Evolutionary conservation across 1,140 invertebrate species (phyloP), one percentile per base, ranked within the genome.

Genomic region (Hirudo medicinalis): DNA sequence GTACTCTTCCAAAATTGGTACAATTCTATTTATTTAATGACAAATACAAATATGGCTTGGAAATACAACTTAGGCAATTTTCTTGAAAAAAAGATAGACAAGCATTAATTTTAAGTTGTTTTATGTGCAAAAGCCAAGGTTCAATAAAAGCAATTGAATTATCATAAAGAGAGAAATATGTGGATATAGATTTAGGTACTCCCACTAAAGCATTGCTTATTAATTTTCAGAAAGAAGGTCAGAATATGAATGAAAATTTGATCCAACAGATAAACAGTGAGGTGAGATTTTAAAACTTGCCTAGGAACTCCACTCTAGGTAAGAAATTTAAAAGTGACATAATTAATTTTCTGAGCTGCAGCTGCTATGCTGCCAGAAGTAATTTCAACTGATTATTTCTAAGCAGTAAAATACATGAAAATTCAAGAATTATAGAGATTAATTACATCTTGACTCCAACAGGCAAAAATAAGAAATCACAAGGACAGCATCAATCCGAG

Each of bases 1-100:
- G 57, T 22, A 63, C 57, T 63, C 57, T 63, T 63, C 57, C 57
- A 4, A 63, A 63, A 32, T 32, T 63, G 57, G 57, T 63, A 63
- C 6, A 1, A 19, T 63, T 63, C 29, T 11, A 32, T 63, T 63
- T 63, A 63, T 63, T 8, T 63, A 25, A 13, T 63, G 4, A 25
- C 1, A n/a, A 25, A 63, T 63, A 25, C 1, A n/a, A 25, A 63
- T 8, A 25, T 25, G 9, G 22, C 57, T 63, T 63, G 43, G 15
- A 49, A 15, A 49, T 32, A 22, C 17, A 13, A n/a, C n/a, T n/a
- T n/a, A n/a, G 20, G 20, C n/a, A n/a, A n/a, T n/a, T n/a, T n/a
- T n/a, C n/a, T n/a, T n/a, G n/a, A n/a, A n/a, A n/a, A n/a, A n/a
- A n/a, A n/a, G n/a, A n/a, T n/a, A n/a, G n/a, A n/a, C n/a, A n/a